Evolutionary conservation across 2,888 invertebrate genomes (phyloP), one percentile per base, ranked within the genome.

Genomic region (Galeruca laticollis): DNA sequence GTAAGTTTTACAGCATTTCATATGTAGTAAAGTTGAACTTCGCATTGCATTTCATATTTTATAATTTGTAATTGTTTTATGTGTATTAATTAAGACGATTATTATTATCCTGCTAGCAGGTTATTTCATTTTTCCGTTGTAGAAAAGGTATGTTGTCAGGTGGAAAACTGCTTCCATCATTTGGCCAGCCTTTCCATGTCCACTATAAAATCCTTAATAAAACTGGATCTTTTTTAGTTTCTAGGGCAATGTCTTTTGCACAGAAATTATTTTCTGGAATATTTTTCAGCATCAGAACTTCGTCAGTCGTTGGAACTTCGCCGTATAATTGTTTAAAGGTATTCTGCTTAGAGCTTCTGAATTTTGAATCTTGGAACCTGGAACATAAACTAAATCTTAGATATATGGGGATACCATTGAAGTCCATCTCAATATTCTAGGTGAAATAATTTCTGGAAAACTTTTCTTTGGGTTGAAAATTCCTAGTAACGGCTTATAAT

Each of bases 381-480:
- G n/a, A 9, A 37, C 35, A 9, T 63, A 54, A 9, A 37, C 13
- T 18, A 51, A 11, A 2, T 40, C 37, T 10, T 56, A 62, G 31
- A 40, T 18, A 47, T 52, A 68, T n/a, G 49, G 52, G 18, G 20
- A 26, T 21, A 61, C 15, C 10, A 62, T 13, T 11, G 54, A 15
- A 2, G 56, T 26, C 54, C 62, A 62, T 11, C 68, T 26, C 15
- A 54, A 18, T 20, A 62, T 35, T n/a, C 56, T 49, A 3, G 33
- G 33, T 2, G 56, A 56, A 15, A 33, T 2, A 33, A 52, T 62
- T 57, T 40, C 43, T 20, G 67, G 56, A 2, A 59, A 57, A 5
- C 52, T 43, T 35, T 59, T 57, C 15, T 70, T 61, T 20, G 59
- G 26, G 3, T 62, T 62, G 31, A 66, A 67, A n/a, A n/a, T n/a